Evolutionary conservation across 1,140 invertebrate species (phyloP), one percentile per base, ranked within the genome.

Genomic region (Charaxes varanes): DNA sequence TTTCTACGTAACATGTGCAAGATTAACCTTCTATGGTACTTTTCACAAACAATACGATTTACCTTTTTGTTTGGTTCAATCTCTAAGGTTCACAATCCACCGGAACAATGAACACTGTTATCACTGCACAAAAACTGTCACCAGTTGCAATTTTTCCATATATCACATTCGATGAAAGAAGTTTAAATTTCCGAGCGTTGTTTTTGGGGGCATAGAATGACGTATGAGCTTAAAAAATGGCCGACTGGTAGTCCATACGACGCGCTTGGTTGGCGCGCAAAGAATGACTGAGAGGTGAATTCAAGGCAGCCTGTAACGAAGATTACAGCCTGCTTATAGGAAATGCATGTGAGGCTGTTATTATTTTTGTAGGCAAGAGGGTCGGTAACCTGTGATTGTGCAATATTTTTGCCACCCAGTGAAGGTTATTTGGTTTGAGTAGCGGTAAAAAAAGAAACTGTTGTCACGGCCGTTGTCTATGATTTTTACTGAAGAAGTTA

Each of bases 261-360:
- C 61, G 46, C 54, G 54, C 62, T 53, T 43, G 50, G 60, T 3
- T 62, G 49, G 46, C 61, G 61, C 65, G 63, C 62, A 50, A 56
- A 54, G 47, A 54, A 44, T 41, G 22, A 71, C 67, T 71, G 28
- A 40, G 27, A 14, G 24, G 17, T 11, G 17, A 33, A 21, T 17
- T 26, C 8, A 31, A 34, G 31, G 31, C 23, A 43, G 27, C 18
- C 16, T 21, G 17, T 16, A 30, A 14, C 11, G 36, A 12, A 19
- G 23, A 28, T 12, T 27, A 42, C 31, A 42, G 26, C 24, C 32
- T 28, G 24, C 7, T 18, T 28, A 8, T 31, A 47, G 53, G 40
- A 55, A 56, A 56, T 47, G 49, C 44, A 47, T 37, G 30, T 22
- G 34, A 31, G 17, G 27, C 17, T 35, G 32, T 27, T 43, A 43